Conservation (phyloP, 1,140 invertebrate genomes). For the Odontomachus brunneus region DNA sequence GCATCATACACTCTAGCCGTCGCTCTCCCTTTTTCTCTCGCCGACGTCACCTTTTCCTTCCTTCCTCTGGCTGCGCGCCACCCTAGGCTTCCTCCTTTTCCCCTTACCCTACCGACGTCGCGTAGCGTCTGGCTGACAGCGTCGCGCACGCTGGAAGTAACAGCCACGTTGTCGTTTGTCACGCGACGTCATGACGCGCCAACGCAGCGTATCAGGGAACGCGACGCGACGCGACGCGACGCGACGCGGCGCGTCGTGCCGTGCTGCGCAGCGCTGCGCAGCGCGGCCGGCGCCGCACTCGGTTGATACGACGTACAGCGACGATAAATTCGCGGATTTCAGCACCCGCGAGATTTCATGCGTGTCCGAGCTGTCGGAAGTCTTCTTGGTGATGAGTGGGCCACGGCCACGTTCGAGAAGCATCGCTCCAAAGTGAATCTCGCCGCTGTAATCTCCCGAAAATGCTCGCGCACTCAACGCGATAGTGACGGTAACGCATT, state of each 20-base stretch:
- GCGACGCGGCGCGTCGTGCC: background rate
- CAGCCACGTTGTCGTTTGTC: constrained; percentile 69
- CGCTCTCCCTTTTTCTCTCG: background rate
- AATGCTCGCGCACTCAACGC: background rate
- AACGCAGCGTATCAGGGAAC: constrained; percentile 57
- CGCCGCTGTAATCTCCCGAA: background rate
- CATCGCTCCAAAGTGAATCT: background rate
- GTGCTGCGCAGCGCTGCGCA: too few relatives aligned
- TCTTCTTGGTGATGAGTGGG: constrained; percentile 51
- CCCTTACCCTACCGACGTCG: background rate
- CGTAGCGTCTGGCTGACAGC: constrained; percentile 47
- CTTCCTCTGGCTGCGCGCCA: background rate
- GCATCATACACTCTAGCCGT: constrained; percentile 47
- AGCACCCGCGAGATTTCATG: constrained; percentile 60
- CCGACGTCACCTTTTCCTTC: constrained; percentile 28
- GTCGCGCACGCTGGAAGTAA: constrained; percentile 42
- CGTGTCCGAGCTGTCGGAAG: constrained; percentile 54
- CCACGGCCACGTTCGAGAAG: constrained; percentile 20
- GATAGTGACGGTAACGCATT: background rate
- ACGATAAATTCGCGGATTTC: constrained; percentile 64
- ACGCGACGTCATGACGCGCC: constrained; percentile 63
- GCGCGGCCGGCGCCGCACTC: constrained; percentile 25
- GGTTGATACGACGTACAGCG: constrained; percentile 42
- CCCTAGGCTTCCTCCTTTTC: background rate
- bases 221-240: constrained; percentile 40